Conservation (phyloP, 2,113 vertebrate species). For the Cryptomyrus ogoouensis region DNA sequence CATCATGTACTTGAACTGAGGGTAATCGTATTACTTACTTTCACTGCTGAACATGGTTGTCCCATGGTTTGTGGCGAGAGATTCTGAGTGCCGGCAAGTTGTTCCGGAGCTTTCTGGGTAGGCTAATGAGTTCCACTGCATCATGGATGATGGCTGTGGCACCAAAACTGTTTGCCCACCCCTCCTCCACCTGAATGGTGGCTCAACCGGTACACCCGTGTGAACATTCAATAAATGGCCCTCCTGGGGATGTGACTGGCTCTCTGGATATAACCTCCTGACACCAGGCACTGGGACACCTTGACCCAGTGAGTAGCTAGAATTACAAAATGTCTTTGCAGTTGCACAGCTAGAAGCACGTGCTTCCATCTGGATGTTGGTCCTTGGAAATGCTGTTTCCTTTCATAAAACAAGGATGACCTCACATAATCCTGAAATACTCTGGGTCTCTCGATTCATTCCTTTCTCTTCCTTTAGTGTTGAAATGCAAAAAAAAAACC, state of each 20-base stretch:
- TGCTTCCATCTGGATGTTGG: background rate
- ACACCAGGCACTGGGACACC: background rate
- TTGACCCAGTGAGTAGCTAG: background rate
- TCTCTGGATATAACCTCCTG: background rate
- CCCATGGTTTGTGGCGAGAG: background rate
- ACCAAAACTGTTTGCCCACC: no score
- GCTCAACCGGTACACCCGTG: background rate
- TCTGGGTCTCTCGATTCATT: background rate
- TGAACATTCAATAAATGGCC: background rate
- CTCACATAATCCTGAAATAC: background rate
- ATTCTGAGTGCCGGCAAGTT: background rate
- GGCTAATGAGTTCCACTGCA: background rate
- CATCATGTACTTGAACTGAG: background rate
- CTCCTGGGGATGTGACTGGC: background rate
- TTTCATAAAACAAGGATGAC: background rate
- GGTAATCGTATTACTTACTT: constrained; percentile 5
- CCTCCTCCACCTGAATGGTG: background rate
- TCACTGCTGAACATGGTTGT: background rate
- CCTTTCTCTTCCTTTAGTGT: background rate
- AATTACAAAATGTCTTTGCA: background rate
- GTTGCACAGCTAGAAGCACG: background rate
- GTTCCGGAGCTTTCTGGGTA: background rate
- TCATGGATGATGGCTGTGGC: background rate
- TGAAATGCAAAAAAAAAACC: background rate
- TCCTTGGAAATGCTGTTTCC: background rate